These are phyloP conservation scores for Drosophila tani DNA, from an alignment of 1,140 invertebrate genomes.

Conservation along the genomic window DNA sequence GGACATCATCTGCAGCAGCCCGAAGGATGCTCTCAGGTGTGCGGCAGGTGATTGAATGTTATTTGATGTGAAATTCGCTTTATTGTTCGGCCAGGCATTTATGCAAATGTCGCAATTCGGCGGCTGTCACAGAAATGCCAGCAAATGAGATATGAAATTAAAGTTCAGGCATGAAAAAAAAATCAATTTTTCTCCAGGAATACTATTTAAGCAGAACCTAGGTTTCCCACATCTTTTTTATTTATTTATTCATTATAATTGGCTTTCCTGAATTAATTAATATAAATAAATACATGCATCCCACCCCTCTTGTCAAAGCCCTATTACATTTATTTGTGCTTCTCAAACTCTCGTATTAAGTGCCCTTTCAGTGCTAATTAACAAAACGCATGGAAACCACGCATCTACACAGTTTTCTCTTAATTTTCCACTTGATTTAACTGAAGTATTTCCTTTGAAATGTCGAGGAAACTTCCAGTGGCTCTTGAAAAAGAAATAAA, in stretches of 20 bases:
- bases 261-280: too few relatives aligned
- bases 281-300: too few relatives aligned
- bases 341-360: background rate
- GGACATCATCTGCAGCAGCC: constrained; percentile 19
- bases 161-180: background rate
- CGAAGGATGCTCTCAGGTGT: constrained; percentile 10
- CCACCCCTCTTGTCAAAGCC: background rate
- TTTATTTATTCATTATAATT: too few relatives aligned
- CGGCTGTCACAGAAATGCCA: constrained; percentile 25
- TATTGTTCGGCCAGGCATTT: constrained; percentile 49
- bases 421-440: constrained; percentile 19
- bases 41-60: constrained; percentile 68
- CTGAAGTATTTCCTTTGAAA: constrained; percentile 12
- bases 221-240: too few relatives aligned
- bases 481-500: constrained; percentile 5
- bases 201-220: too few relatives aligned
- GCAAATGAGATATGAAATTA: constrained; percentile 30
- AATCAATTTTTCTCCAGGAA: background rate
- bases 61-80: constrained; percentile 69
- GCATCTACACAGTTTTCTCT: background rate
- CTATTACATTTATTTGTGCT: background rate
- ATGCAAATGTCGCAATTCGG: constrained; percentile 66
- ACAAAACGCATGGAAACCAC: constrained; percentile 3
- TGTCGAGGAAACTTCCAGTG: background rate
- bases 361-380: constrained; percentile 8